Evolutionary conservation across 2,888 invertebrate species (phyloP).

Genomic region (Orthosia incerta): DNA sequence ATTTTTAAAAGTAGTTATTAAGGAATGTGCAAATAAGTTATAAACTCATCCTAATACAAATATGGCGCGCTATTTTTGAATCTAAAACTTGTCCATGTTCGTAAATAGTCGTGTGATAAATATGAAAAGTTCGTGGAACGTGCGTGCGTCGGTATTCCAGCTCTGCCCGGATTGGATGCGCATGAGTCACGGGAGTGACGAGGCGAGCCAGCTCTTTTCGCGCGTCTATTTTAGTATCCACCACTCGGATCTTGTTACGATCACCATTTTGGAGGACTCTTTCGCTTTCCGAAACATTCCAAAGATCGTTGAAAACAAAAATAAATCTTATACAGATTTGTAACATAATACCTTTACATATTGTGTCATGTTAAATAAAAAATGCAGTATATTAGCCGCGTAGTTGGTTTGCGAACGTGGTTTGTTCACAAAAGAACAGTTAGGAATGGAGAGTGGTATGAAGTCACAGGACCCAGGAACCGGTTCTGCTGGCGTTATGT

Average conservation of each 20-base stretch:
- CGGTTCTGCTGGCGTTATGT: slow-evolving; percentile 58
- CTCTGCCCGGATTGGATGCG: slow-evolving; percentile 64
- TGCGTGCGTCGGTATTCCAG: slow-evolving; percentile 65
- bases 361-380: neutral
- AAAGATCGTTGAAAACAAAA: slow-evolving; percentile 36
- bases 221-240: slow-evolving; percentile 77
- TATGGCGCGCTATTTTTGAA: slow-evolving; percentile 14
- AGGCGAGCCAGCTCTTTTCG: slow-evolving; percentile 71
- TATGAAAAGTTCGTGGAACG: slow-evolving; percentile 67
- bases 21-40: neutral
- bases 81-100: slow-evolving; percentile 42
- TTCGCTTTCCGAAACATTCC: slow-evolving; percentile 51
- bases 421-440: slow-evolving; percentile 52
- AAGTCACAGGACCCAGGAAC: slow-evolving; percentile 56
- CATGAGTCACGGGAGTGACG: slow-evolving; percentile 73
- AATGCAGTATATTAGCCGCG: neutral
- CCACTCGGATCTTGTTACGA: slow-evolving; percentile 86
- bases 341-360: slow-evolving; percentile 2
- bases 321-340: slow-evolving; percentile 23
- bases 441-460: slow-evolving; percentile 49
- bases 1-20: no score
- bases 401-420: slow-evolving; percentile 19
- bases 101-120: slow-evolving; percentile 65
- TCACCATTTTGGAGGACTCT: slow-evolving; percentile 81
- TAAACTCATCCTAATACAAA: neutral